These are phyloP conservation scores for Xyliphius kryptos DNA, from an alignment of 2,113 vertebrate genomes.

Conservation along the genomic window DNA sequence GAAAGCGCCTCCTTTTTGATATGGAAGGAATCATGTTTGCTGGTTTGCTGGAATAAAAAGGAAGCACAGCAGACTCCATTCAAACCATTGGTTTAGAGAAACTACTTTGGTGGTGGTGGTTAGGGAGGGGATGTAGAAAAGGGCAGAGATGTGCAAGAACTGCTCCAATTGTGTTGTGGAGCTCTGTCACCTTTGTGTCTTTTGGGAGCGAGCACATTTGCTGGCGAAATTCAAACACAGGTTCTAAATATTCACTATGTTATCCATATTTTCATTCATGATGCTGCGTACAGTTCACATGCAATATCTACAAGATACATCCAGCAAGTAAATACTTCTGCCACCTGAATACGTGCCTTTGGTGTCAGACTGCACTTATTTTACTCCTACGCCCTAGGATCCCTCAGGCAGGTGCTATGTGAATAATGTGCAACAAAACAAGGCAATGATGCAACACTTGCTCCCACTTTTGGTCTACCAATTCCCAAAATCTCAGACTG, in stretches of 20 bases:
- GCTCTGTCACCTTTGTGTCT: slow-evolving; percentile 56
- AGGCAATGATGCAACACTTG: too few relatives aligned
- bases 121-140: neutral
- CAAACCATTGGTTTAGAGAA: slow-evolving; percentile 58
- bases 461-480: too few relatives aligned
- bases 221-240: slow-evolving; percentile 49
- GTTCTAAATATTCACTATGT: slow-evolving; percentile 51
- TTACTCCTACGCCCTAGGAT: neutral
- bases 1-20: slow-evolving; percentile 62
- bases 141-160: slow-evolving; percentile 32
- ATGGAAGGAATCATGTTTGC: slow-evolving; percentile 61
- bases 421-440: neutral
- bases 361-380: neutral
- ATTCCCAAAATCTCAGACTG: neutral
- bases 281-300: neutral
- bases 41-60: slow-evolving; percentile 64
- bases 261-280: neutral
- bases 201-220: slow-evolving; percentile 51
- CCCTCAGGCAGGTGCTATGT: neutral
- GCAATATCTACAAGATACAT: neutral
- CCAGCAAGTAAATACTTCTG: neutral
- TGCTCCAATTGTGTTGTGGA: slow-evolving; percentile 59
- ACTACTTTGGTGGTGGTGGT: slow-evolving; percentile 38
- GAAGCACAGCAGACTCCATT: slow-evolving; percentile 52
- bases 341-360: neutral